Percentiles rank a stretch among this genome's conserved stretches.
Evolutionary conservation across 1,140 invertebrate species (phyloP).

Genomic region (Pseudomyrmex dendroicus): DNA sequence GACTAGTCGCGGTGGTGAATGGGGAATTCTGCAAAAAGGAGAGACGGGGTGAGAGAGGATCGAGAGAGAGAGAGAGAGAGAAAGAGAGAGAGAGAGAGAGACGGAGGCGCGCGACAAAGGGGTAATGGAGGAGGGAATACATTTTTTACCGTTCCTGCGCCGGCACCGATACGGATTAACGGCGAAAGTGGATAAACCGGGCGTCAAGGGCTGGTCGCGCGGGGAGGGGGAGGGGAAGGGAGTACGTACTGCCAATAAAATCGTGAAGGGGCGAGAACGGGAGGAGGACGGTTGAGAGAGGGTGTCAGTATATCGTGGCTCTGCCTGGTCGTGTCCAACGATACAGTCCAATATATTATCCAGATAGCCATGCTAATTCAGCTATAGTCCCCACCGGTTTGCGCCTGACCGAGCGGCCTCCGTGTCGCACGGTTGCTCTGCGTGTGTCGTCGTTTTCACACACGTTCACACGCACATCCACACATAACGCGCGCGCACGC

Average conservation of each 20-base stretch:
- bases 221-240: neutral
- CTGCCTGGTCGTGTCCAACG: constrained; percentile 74
- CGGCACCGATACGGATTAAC: constrained; percentile 73
- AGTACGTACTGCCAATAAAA: constrained; percentile 77
- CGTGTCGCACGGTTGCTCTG: constrained; percentile 57
- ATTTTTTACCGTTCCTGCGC: constrained; percentile 63
- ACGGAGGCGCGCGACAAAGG: neutral
- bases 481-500: constrained; percentile 5
- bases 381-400: constrained; percentile 70
- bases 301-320: constrained; percentile 73
- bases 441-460: constrained; percentile 38
- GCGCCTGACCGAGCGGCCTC: constrained; percentile 63
- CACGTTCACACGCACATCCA: neutral
- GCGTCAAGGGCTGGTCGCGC: constrained; percentile 67
- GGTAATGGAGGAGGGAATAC: constrained; percentile 64
- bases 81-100: neutral
- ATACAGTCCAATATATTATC: constrained; percentile 81
- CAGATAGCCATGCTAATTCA: constrained; percentile 82
- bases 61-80: neutral
- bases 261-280: constrained; percentile 22
- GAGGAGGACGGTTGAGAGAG: constrained; percentile 6
- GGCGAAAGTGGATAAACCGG: constrained; percentile 76
- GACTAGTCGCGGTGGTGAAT: constrained; percentile 14
- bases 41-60: neutral
- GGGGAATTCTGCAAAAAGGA: neutral